phyloP scores from a whole-genome alignment of 2,888 invertebrate genomes.

The Drosophila hawaiiensis region DNA sequence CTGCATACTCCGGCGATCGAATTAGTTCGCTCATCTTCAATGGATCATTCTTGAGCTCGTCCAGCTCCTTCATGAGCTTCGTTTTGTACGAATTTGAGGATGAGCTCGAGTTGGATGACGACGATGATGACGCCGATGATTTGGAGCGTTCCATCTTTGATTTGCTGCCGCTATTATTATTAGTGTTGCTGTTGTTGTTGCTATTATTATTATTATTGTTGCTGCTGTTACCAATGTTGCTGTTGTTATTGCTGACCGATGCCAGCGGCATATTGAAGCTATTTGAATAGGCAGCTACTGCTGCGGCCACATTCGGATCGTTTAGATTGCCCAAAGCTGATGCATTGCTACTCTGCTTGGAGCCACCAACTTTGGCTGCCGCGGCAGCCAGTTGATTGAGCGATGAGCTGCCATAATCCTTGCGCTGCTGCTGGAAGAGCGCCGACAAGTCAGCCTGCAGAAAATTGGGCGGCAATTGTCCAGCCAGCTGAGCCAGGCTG shows the following conservation, averaged over 20 bases:
- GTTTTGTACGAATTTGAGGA: slow-evolving; percentile 84
- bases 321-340: slow-evolving; percentile 52
- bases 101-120: slow-evolving; percentile 81
- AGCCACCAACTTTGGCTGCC: slow-evolving; percentile 83
- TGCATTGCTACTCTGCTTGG: slow-evolving; percentile 58
- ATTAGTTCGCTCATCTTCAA: slow-evolving; percentile 85
- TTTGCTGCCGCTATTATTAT: slow-evolving; percentile 64
- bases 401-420: slow-evolving; percentile 84
- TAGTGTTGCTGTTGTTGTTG: slow-evolving; percentile 44
- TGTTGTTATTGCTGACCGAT: slow-evolving; percentile 38
- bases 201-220: slow-evolving; percentile 32
- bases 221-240: slow-evolving; percentile 30
- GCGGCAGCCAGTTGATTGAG: slow-evolving; percentile 84
- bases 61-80: slow-evolving; percentile 85
- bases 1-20: slow-evolving; percentile 85
- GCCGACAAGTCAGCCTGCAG: slow-evolving; percentile 83
- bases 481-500: slow-evolving; percentile 84
- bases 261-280: slow-evolving; percentile 81
- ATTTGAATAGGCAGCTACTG: slow-evolving; percentile 81
- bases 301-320: slow-evolving; percentile 81
- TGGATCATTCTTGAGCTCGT: slow-evolving; percentile 85
- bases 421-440: slow-evolving; percentile 83
- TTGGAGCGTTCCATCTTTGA: slow-evolving; percentile 82
- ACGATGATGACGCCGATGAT: slow-evolving; percentile 80
- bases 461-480: slow-evolving; percentile 84